Conservation (phyloP, 2,888 invertebrate species). For the Zeuzera pyrina region DNA sequence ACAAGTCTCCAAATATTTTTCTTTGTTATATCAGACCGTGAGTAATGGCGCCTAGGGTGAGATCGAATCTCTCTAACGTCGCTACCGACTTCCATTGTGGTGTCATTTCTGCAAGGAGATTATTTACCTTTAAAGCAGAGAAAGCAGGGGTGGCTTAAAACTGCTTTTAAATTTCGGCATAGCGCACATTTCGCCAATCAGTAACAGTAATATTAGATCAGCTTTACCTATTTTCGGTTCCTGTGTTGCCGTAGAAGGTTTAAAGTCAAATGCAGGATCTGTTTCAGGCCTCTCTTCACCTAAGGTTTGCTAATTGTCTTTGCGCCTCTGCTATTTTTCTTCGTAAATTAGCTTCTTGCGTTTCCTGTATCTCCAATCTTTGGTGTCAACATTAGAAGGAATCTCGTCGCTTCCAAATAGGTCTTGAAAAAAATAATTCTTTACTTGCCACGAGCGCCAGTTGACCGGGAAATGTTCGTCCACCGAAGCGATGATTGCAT, state of each 20-base stretch:
- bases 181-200: too few species aligned
- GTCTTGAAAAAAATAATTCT: background rate
- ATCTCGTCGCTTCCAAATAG: background rate
- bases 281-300: too few species aligned
- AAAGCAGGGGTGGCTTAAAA: conserved; percentile 1
- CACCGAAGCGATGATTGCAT: background rate
- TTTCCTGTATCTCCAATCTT: too few species aligned
- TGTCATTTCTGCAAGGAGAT: background rate
- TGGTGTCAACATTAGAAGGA: background rate
- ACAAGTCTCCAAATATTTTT: background rate
- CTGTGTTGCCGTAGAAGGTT: too few species aligned
- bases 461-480: background rate
- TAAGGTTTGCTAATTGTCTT: background rate
- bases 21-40: conserved; percentile 1
- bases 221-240: too few species aligned
- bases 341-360: too few species aligned
- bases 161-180: background rate
- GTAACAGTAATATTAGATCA: background rate
- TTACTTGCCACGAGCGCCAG: background rate
- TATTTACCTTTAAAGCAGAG: conserved; percentile 1
- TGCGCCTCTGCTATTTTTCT: background rate
- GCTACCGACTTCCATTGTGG: background rate
- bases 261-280: too few species aligned
- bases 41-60: conserved; percentile 1
- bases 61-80: background rate